Conservation (phyloP, 2,113 vertebrate genomes). For the Pelusios castaneus region DNA sequence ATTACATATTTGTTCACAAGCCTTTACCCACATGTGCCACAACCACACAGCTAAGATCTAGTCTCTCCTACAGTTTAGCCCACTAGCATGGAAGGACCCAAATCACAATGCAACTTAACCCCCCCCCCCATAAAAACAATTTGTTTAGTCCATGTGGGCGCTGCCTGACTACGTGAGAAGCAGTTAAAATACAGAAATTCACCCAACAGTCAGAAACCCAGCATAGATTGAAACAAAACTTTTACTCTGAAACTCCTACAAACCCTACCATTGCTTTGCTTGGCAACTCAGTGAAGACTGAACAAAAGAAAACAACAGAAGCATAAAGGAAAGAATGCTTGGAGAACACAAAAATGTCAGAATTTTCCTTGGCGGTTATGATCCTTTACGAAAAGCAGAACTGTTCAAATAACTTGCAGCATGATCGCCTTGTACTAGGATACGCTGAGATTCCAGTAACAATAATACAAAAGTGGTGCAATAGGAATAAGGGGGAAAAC, state of each 20-base stretch:
- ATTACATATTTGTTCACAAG: not conserved
- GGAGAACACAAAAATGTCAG: not conserved
- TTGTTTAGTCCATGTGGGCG: too few relatives aligned
- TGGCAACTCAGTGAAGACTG: not conserved
- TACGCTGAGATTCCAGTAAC: not conserved
- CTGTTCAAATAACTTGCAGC: not conserved
- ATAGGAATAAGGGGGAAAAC: not conserved
- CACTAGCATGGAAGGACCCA: not conserved
- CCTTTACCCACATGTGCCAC: not conserved
- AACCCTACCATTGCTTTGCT: not conserved
- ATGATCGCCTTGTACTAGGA: not conserved
- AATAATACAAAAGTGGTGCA: not conserved
- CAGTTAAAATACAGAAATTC: too few relatives aligned
- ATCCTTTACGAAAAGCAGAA: not conserved
- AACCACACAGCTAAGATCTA: not conserved
- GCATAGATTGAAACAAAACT: too few relatives aligned
- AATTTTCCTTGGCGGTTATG: not conserved
- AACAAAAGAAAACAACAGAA: not conserved
- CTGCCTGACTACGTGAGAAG: too few relatives aligned
- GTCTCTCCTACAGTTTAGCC: not conserved
- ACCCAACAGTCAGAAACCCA: too few relatives aligned
- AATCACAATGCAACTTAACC: not conserved
- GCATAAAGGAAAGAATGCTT: fast-evolving
- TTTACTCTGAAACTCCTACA: not conserved
- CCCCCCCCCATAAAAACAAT: not conserved